Base-by-base conservation (phyloP, 2,888 invertebrate species). In the Eupithecia subfuscata region DNA sequence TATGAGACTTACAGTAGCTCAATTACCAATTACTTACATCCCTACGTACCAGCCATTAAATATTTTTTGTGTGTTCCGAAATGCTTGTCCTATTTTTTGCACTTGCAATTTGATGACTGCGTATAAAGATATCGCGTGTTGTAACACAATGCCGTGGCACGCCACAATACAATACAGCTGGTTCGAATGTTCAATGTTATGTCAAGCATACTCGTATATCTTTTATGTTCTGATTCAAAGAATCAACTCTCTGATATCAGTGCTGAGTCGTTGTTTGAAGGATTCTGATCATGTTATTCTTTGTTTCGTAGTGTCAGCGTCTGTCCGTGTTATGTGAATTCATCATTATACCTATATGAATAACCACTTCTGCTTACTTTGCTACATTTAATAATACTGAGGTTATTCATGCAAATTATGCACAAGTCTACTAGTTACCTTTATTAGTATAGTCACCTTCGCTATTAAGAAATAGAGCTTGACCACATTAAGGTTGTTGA, bases 111-210 rank as follows among this genome's bases (percentile, higher is more conserved):
- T 81, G 82, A 83, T 82, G 80, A 79, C 77, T 81, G 73, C 73
- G 78, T 79, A 79, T 80, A 80, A 78, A 80, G 60, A 74, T 81
- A 82, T 83, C 80, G 83, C 82, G 82, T 83, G 83, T 82, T 77
- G 78, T 74, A 79, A 76, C 70, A 80, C 75, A 78, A 82, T 81
- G 79, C 75, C 70, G 78, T 73, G 73, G 79, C 77, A 81, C 78
- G 80, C 72, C 78, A 80, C 79, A 78, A 72, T 77, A 80, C 76
- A 81, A 72, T 78, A 81, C 77, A 81, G 79, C 78, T 78, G 79
- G 77, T 81, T 77, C 78, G 76, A 78, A 80, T 80, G 71, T 76
- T 78, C 77, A 79, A 73, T 79, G 80, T 77, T 79, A 76, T 78
- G 81, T 78, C 80, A 80, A 80, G 75, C 79, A 79, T 43, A 68